These are phyloP conservation scores for Trichacis sp. DNA, from an alignment of 2,888 invertebrate species.

Conservation along the genomic window DNA sequence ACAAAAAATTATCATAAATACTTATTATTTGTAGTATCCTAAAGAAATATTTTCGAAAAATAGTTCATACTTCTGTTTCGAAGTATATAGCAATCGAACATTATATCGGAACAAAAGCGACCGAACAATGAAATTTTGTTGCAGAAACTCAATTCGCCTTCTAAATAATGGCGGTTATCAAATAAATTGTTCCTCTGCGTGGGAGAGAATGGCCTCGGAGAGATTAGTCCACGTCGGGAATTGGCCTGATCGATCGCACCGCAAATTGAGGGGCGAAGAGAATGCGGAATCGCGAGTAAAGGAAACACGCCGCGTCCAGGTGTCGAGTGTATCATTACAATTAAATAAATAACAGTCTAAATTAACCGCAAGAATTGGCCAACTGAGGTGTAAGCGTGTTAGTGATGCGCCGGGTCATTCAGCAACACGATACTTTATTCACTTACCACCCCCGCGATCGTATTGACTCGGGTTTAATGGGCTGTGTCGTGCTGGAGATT, in stretches of 20 bases:
- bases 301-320: constrained; percentile 45
- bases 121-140: background rate
- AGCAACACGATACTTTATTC: constrained; percentile 58
- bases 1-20: no score
- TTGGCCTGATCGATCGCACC: constrained; percentile 33
- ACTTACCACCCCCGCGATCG: constrained; percentile 57
- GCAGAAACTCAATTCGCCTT: background rate
- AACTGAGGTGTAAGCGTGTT: constrained; percentile 42
- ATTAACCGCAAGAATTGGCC: constrained; percentile 60
- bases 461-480: constrained; percentile 21
- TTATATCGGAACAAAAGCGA: background rate
- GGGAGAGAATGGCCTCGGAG: constrained; percentile 8
- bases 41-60: no score
- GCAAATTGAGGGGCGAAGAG: constrained; percentile 29
- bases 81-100: background rate
- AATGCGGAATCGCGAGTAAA: constrained; percentile 22
- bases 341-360: constrained; percentile 60
- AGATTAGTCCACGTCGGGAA: constrained; percentile 33
- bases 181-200: background rate
- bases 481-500: constrained; percentile 46
- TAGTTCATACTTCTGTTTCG: no score
- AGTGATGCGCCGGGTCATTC: constrained; percentile 55
- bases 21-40: no score
- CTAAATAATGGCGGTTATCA: background rate
- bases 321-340: constrained; percentile 51